Base-by-base conservation (phyloP, 2,113 vertebrate species). In the Centrocercus urophasianus region DNA sequence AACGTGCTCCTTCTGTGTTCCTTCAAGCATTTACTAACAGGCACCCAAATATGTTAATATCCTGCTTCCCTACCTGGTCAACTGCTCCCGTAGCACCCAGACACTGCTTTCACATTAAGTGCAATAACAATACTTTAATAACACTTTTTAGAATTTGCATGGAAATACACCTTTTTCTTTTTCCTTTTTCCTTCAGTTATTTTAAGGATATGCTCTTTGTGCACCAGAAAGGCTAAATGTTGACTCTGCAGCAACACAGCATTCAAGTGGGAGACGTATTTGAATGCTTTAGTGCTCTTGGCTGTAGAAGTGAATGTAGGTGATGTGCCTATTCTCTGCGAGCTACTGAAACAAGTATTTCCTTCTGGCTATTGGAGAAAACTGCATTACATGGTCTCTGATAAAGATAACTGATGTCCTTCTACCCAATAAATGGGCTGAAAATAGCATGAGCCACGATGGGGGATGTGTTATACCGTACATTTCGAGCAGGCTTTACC, bases 331-430 rank as follows among this genome's bases (percentile, higher is more conserved):
- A 28, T 77, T 67, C 67, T 60, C 83, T 80, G 16, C 54, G 9
- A 65, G 60, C 85, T 74, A 61, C 83, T 86, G 71, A 88, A 89
- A 85, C 83, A 86, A 77, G 72, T 8, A 59, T 42, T 63, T 88
- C 82, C 85, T 91, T 48, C 79, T 86, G 88, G 85, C 85, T 91
- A 70, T 38, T 7, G 6, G 74, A 82, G 78, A 86, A 93, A 96
- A 93, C n/a, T 70, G 67, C 75, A 93, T 91, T 93, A 87, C 20
- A 22, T 34, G 60, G 34, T 32, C 86, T 82, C 63, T 72, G 82
- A 89, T 47, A 82, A 75, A 91, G 40, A 81, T 57, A 91, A 63
- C 22, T 50, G 56, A 88, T 47, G 59, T 76, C 59, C 71, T 91
- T 82, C 82, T 65, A 47, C 22, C 66, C 75, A 91, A 82, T 90